Evolutionary conservation across 2,113 vertebrate genomes (phyloP), one percentile per base, ranked within the genome.

Genomic region (Apeltes quadracus): DNA sequence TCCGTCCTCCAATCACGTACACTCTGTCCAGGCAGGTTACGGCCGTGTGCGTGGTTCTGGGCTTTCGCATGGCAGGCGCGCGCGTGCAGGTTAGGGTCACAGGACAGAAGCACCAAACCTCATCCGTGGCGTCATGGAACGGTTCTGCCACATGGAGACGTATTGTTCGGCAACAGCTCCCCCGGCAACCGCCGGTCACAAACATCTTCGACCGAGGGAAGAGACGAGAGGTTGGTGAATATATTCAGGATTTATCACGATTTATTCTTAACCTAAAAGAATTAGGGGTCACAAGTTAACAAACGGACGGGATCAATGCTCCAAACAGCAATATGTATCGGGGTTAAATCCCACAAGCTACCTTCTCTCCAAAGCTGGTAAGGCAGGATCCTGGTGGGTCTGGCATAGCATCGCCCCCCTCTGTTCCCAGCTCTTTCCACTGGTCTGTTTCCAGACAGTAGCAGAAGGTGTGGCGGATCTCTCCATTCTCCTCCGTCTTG

Each of bases 21-120:
- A 99, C 83, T 57, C 94, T 91, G 41, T 95, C 92, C 74, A 97
- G 90, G 22, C 95, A 94, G 72, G 93, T 92, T 44, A 98, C 93
- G 20, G 96, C 96, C 2, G 95, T 89, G 79, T 99, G 98, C 95
- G 97, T 98, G 83, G 96, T 98, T 82, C 98, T 95, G 2, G 97
- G 94, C 29, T 94, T 95, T 68, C 91, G 93, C 98, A 99, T 98
- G 34, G 92, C 76, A 0, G 95, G 95, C n/a, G 90, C 95, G 34
- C 90, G 87, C 16, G 91, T 92, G 80, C 95, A 95, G 55, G 94
- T 94, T 66, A 94, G 93, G 55, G 92, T 93, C 71, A 94, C 87
- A 3, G 96, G 98, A 76, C 96, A 98, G 90, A 96, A 98, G 91
- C 96, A 98, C 97, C 96, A 99, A 12, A 95, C 95, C 78, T 97